These are phyloP conservation scores for Drosophila ogumai DNA, from an alignment of 1,140 invertebrate species.

Conservation along the genomic window DNA sequence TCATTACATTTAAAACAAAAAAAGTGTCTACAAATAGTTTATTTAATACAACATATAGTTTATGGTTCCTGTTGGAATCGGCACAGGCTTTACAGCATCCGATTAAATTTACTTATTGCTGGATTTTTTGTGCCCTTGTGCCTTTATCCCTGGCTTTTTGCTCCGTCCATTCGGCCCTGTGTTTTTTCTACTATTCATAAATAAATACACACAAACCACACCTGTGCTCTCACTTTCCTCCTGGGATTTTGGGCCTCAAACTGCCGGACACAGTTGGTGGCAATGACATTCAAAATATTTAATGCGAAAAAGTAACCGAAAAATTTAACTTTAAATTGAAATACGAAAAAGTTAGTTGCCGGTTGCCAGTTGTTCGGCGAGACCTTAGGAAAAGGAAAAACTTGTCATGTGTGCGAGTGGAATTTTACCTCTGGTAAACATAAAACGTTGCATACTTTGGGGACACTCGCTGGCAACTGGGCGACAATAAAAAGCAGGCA, in stretches of 20 bases:
- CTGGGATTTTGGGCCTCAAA: conserved; percentile 24
- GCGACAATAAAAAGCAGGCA: conserved; percentile 77
- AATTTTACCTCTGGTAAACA: conserved; percentile 75
- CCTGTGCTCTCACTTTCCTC: conserved; percentile 50
- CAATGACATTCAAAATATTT: conserved; percentile 72
- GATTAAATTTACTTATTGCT: conserved; percentile 26
- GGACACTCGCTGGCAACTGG: conserved; percentile 69
- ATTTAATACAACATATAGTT: neutral
- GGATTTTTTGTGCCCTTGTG: conserved; percentile 1
- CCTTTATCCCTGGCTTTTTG: conserved; percentile 16
- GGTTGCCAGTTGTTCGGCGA: conserved; percentile 15
- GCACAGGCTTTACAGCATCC: neutral
- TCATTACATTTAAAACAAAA: neutral
- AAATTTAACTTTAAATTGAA: conserved; percentile 81
- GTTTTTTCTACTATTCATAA: conserved; percentile 46
- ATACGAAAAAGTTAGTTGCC: conserved; percentile 46
- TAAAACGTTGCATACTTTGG: conserved; percentile 80
- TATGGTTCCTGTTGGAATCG: neutral
- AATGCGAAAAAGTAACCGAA: conserved; percentile 57
- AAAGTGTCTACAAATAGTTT: neutral
- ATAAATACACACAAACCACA: conserved; percentile 46
- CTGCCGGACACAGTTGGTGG: conserved; percentile 58
- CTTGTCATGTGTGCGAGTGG: conserved; percentile 49
- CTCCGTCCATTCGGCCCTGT: conserved; percentile 1
- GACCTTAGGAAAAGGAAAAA: conserved; percentile 48